phyloP scores from a whole-genome alignment of 2,113 vertebrate genomes.

The Edolisoma coerulescens region DNA sequence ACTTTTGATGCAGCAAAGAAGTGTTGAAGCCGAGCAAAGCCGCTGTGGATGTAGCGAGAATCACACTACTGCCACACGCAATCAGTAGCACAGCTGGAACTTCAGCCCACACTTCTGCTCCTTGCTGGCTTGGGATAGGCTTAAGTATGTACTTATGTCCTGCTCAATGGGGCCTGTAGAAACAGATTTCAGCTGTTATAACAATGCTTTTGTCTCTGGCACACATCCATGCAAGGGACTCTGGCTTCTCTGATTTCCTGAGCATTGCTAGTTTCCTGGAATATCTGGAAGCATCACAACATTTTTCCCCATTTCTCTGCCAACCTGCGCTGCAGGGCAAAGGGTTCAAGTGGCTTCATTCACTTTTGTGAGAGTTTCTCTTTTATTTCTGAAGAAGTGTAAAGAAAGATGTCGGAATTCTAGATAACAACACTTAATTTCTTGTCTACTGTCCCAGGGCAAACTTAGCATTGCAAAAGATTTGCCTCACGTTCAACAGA shows the following conservation, averaged over 20 bases:
- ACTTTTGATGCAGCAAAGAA: not conserved
- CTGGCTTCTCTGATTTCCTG: not conserved
- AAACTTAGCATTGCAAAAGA: not conserved
- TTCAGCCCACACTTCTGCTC: not conserved
- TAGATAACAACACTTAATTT: not conserved
- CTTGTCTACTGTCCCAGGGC: not conserved
- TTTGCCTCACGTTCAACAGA: not conserved
- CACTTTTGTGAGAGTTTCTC: not conserved
- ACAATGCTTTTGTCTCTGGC: constrained; percentile 18
- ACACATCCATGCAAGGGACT: not conserved
- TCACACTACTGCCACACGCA: not conserved
- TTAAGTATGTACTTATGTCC: not conserved
- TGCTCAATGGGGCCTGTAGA: not conserved
- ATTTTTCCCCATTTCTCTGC: not conserved
- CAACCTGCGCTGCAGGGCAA: not conserved
- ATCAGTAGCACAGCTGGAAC: not conserved
- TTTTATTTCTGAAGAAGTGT: not conserved
- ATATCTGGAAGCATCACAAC: not conserved
- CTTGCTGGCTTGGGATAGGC: not conserved
- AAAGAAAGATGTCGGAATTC: not conserved
- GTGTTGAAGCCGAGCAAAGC: not conserved
- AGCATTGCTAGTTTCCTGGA: not conserved
- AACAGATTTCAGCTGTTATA: constrained; percentile 27
- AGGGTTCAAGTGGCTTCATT: not conserved
- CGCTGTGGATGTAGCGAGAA: not conserved